Evolutionary conservation across 2,797 vertebrate species (phyloP).

Genomic region (Dendrocincla tyrannina): DNA sequence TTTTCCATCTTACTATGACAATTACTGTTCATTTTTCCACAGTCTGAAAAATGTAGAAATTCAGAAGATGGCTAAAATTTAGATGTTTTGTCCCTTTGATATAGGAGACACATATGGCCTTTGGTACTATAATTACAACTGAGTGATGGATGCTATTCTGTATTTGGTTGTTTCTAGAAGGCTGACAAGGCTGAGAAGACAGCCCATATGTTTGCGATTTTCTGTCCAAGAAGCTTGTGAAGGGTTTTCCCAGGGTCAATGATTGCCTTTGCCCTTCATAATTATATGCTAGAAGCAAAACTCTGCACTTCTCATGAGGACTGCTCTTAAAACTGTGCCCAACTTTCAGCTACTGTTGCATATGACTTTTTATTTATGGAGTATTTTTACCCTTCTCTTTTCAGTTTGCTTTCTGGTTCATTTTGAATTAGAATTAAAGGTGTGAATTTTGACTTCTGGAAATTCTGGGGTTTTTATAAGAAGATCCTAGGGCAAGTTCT

Average conservation of each 20-base stretch:
- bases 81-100: not conserved
- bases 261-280: not conserved
- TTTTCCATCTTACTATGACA: not conserved
- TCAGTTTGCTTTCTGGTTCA: not conserved
- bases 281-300: not conserved
- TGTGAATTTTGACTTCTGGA: not conserved
- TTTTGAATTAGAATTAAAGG: not conserved
- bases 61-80: not conserved
- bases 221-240: not conserved
- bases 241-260: not conserved
- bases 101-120: not conserved
- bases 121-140: not conserved
- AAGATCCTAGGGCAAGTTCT: not conserved
- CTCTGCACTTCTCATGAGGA: not conserved
- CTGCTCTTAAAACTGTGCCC: not conserved
- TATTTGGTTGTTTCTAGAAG: not conserved
- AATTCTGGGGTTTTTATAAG: not conserved
- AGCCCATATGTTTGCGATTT: not conserved
- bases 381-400: not conserved
- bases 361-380: not conserved
- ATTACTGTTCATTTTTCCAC: not conserved
- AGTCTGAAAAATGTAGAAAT: not conserved
- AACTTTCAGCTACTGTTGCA: not conserved
- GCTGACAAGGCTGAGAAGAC: not conserved
- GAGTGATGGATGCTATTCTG: not conserved